Base-by-base conservation (phyloP, 2,888 invertebrate species). In the Orthosia gothica region DNA sequence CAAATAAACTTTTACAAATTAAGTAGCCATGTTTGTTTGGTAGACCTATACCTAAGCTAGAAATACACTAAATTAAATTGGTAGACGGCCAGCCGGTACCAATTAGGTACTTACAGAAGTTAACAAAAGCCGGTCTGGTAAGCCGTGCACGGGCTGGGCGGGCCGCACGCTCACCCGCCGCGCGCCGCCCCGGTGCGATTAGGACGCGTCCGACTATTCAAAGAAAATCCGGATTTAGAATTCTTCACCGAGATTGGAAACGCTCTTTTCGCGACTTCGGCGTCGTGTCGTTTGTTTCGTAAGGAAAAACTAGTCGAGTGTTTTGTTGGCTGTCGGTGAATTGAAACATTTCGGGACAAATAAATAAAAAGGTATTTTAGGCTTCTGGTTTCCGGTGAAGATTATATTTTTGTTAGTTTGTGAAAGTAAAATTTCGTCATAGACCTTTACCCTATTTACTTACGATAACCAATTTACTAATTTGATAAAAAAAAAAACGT, bases 141-240 rank as follows among this genome's bases (percentile, higher is more conserved):
- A 84, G 77, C 67, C 77, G 66, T 16, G 54, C 58, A 15, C 66
- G 71, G 62, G 52, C 64, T 54, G 77, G 58, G 52, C 75, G 73
- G 76, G 49, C 54, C 72, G 82, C 67, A 67, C 71, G 70, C 52
- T n/a, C 65, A 72, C 40, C 40, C 40, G 40, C 40, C 32, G 32
- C 32, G 3, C 26, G 32, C 32, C 40, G 40, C 40, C 40, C 26
- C 72, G 57, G 64, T 54, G 45, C 81, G 78, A 76, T 83, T 77
- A 81, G 62, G 54, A 74, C 32, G 79, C 78, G 67, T 81, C 68
- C 68, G 70, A 65, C 78, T 85, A 81, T 81, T 76, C 76, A 85
- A 83, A 81, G 83, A 70, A 81, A 85, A 85, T 81, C 84, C 86
- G 86, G 83, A 78, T 85, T 85, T 85, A 83, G 79, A 83, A 74